Evolutionary conservation across 1,140 invertebrate genomes (phyloP).

Genomic region (Akabosia matsudoensis): DNA sequence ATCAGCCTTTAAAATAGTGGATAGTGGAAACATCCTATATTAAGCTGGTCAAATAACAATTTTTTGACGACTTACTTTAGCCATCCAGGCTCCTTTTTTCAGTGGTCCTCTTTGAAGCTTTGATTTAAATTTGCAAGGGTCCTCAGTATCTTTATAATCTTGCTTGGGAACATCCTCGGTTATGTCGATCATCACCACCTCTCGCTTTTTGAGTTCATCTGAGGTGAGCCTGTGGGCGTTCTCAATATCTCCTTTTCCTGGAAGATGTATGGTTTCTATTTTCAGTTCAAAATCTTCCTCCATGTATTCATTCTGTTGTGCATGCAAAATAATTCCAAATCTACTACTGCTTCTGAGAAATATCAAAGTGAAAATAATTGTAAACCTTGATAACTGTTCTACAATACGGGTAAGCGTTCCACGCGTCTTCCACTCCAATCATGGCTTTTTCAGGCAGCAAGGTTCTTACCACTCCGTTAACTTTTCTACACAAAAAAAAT

Average conservation of each 20-base stretch:
- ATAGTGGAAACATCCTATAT: too few species aligned
- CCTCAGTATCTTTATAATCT: not conserved
- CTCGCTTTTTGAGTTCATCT: constrained; percentile 81
- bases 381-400: constrained; percentile 90
- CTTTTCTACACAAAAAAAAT: constrained; percentile 60
- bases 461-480: constrained; percentile 81
- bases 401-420: constrained; percentile 99
- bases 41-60: too few species aligned
- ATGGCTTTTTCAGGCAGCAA: constrained; percentile 91
- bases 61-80: not conserved
- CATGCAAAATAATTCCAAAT: too few species aligned
- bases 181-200: constrained; percentile 91
- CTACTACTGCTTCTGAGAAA: too few species aligned
- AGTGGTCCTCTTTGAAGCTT: not conserved
- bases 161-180: not conserved
- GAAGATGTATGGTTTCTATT: constrained; percentile 92
- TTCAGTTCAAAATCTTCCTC: constrained; percentile 94
- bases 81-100: constrained; percentile 47
- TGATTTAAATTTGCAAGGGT: not conserved
- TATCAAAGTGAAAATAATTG: too few species aligned
- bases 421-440: constrained; percentile 97
- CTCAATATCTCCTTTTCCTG: constrained; percentile 72
- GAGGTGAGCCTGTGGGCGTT: constrained; percentile 82
- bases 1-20: not conserved
- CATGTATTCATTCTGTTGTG: constrained; percentile 96